Base-by-base conservation (phyloP, 1,140 invertebrate genomes). In the Zelostemma sp. region DNA sequence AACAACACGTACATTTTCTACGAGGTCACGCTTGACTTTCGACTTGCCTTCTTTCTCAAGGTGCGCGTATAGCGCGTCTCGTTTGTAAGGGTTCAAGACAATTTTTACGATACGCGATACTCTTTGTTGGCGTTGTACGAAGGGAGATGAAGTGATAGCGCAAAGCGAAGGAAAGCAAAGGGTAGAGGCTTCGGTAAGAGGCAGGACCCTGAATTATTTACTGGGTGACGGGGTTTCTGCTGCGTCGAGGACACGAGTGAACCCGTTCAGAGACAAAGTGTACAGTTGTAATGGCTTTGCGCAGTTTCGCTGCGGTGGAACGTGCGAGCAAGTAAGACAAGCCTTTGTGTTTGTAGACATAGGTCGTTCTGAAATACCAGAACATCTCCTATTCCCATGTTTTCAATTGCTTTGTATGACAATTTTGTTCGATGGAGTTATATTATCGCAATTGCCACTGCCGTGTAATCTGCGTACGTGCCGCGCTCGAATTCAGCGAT, bases 161-260 rank as follows among this genome's bases (percentile, higher is more conserved):
- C 17, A 8, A 19, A 55, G 53, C 28, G 31, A 51, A 40, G 21
- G 25, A 31, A 43, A 48, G 57, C 53, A 5, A 14, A 49, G 51
- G 56, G 50, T 54, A 51, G 56, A 31, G 28, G 59, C 54, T 50
- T 25, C 21, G 12, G 43, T 28, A 46, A 54, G 46, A 31, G 49
- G 33, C 55, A 53, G 60, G 38, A 64, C 50, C 55, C 48, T 72
- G 69, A 68, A 72, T 72, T 72, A 72, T 72, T 72, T 68, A 60
- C 63, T 51, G 41, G 43, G 54, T 54, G 51, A 54, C 51, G 51
- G 51, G 38, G 51, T 54, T 54, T 54, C 47, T 58, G 58, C 40
- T 47, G 40, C 21, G 38, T 21, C 38, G 54, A 49, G 51, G 19
- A 54, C 55, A 54, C 51, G 18, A 31, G 12, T 54, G 51, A 43